These are phyloP conservation scores for Apodemia hepburni DNA, from an alignment of 2,888 invertebrate genomes.

Conservation along the genomic window DNA sequence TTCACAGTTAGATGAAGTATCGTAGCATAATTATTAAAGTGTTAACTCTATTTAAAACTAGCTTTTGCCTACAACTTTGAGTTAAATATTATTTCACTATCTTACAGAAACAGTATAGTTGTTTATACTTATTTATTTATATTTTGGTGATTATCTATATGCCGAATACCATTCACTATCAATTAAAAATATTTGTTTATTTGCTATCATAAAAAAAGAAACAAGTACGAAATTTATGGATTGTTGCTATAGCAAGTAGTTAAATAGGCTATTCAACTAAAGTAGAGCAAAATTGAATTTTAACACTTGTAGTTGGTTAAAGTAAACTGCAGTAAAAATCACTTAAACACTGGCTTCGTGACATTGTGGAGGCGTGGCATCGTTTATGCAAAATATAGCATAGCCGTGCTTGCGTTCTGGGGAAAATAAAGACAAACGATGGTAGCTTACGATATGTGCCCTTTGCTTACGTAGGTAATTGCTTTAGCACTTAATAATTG, in stretches of 20 bases:
- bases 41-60: too few relatives aligned
- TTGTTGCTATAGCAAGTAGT: not conserved
- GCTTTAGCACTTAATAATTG: slow-evolving; percentile 51
- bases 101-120: too few relatives aligned
- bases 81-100: too few relatives aligned
- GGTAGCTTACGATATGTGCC: slow-evolving; percentile 42
- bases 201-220: too few relatives aligned
- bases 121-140: too few relatives aligned
- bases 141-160: too few relatives aligned
- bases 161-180: too few relatives aligned
- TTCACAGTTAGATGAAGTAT: not conserved
- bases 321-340: slow-evolving; percentile 14
- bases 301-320: not conserved
- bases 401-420: slow-evolving; percentile 21
- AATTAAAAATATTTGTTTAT: too few relatives aligned
- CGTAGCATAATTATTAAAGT: not conserved
- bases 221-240: too few relatives aligned
- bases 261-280: slow-evolving; percentile 16
- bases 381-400: slow-evolving; percentile 53
- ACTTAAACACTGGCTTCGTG: slow-evolving; percentile 37
- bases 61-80: too few relatives aligned
- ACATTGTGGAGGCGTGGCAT: slow-evolving; percentile 56
- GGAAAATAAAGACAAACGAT: slow-evolving; percentile 28
- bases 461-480: slow-evolving; percentile 55
- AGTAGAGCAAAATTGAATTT: slow-evolving; percentile 9